phyloP scores from a whole-genome alignment of 2,113 vertebrate species.

The Monopterus albus region DNA sequence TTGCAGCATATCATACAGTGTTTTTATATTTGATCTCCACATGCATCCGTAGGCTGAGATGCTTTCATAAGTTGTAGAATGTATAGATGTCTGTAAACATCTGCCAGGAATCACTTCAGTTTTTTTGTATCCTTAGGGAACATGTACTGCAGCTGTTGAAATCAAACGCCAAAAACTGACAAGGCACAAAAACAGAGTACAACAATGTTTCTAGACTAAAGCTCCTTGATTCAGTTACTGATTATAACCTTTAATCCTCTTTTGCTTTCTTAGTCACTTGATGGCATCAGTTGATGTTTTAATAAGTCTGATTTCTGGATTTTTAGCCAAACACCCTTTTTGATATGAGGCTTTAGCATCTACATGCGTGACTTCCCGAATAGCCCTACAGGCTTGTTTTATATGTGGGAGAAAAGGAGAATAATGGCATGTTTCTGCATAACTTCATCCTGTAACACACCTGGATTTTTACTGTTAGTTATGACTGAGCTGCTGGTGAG shows the following conservation, averaged over 20 bases:
- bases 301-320: slow-evolving; percentile 26
- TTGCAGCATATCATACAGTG: too few relatives aligned
- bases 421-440: not conserved
- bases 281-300: slow-evolving; percentile 34
- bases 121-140: too few relatives aligned
- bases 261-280: slow-evolving; percentile 38
- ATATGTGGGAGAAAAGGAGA: not conserved
- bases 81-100: too few relatives aligned
- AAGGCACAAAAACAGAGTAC: too few relatives aligned
- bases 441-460: not conserved
- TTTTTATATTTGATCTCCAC: too few relatives aligned
- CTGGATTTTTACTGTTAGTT: not conserved
- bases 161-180: too few relatives aligned
- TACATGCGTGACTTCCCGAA: slow-evolving; percentile 6
- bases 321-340: slow-evolving; percentile 12
- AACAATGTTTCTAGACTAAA: not conserved
- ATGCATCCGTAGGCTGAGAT: too few relatives aligned
- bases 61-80: too few relatives aligned
- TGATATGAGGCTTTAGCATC: slow-evolving; percentile 9
- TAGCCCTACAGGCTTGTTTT: not conserved
- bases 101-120: too few relatives aligned
- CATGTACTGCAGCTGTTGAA: too few relatives aligned
- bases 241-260: slow-evolving; percentile 29
- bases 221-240: not conserved
- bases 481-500: not conserved